Evolutionary conservation across 2,888 invertebrate species (phyloP), one percentile per base, ranked within the genome.

Genomic region (Heliconius cydno): DNA sequence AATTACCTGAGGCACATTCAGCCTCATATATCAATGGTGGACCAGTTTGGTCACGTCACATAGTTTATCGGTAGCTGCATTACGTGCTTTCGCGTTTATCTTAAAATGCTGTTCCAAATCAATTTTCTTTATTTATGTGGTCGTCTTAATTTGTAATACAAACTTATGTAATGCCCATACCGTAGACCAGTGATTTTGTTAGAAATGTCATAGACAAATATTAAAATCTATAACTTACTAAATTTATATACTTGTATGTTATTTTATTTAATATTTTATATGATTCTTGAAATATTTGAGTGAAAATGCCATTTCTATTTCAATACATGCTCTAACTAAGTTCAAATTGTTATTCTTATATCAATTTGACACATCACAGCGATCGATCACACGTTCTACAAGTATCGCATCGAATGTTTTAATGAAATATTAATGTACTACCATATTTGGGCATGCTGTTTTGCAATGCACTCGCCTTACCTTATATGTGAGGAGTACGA

Each of bases 341-440:
- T 34, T 73, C 73, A 19, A 60, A 52, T 52, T 52, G 19, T 52
- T 52, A 52, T 52, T 52, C 57, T 67, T 57, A 91, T 89, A 91
- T 92, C 91, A 92, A 88, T 91, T 91, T 91, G 91, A 92, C 92
- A 92, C 91, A 92, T 92, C 87, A 84, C 84, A 74, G 28, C 76
- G 84, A 86, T 87, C 76, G 84, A 86, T 87, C 86, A 85, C 86
- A 83, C 87, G 83, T 88, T 87, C 30, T 71, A 79, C 79, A 79
- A 63, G 52, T 87, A 90, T 90, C 87, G 86, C 78, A 78, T 72
- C 79, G 79, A 73, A 60, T 74, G 73, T 78, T 57, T 74, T 78
- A 78, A 79, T 79, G 79, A 76, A 90, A 89, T 90, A 90, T 90
- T 90, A 88, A 91, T 91, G 87, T 82, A 77, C 77, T 68, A 19